Percentiles rank a stretch among this genome's conserved stretches.
Conservation (phyloP, 1,140 invertebrate genomes). For the Nomia melanderi region DNA sequence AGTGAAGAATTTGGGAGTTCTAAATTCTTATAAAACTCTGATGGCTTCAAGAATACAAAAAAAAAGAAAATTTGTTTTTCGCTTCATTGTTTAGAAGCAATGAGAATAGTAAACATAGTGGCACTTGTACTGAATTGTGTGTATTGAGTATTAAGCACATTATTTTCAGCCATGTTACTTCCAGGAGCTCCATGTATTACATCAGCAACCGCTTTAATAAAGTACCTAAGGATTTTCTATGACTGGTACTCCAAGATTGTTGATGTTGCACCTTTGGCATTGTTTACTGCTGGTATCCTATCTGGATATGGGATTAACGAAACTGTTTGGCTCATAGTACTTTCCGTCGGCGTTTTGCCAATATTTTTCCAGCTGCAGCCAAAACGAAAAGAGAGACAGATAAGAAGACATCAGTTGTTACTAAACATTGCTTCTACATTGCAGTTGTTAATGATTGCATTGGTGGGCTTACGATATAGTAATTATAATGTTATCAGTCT, state of each 20-base stretch:
- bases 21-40: neutral
- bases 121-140: neutral
- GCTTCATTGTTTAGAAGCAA: constrained; percentile 3
- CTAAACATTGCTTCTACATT: constrained; percentile 66
- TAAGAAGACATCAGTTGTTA: constrained; percentile 61
- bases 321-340: constrained; percentile 64
- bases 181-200: constrained; percentile 66
- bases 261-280: constrained; percentile 73
- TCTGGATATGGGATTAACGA: constrained; percentile 65
- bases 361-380: constrained; percentile 69
- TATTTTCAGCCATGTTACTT: constrained; percentile 46
- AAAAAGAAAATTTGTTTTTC: neutral
- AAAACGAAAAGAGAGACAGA: constrained; percentile 63
- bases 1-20: neutral
- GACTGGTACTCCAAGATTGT: constrained; percentile 72
- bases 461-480: constrained; percentile 67
- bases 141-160: neutral
- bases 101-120: constrained; percentile 4
- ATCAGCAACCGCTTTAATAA: constrained; percentile 53
- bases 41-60: constrained; percentile 1
- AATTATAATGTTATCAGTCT: constrained; percentile 74
- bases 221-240: constrained; percentile 74
- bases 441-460: constrained; percentile 66
- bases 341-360: constrained; percentile 69
- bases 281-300: constrained; percentile 75